Percentiles rank a stretch among this genome's conserved stretches.
These are phyloP conservation scores for Choloepus didactylus DNA, from an alignment of 2,797 vertebrate species.

Conservation along the genomic window DNA sequence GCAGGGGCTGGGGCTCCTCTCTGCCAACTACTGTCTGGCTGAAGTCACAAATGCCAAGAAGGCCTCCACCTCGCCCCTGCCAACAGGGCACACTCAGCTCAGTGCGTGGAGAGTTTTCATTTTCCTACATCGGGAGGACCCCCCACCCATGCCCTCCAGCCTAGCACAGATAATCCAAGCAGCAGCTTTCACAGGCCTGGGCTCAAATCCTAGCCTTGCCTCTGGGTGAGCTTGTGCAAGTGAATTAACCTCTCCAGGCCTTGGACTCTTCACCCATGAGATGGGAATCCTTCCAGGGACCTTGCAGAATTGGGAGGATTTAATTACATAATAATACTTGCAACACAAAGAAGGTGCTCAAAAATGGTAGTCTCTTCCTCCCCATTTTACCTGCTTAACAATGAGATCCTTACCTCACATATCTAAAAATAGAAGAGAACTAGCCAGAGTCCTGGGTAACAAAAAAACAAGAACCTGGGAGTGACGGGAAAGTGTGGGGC, in stretches of 20 bases:
- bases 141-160: background rate
- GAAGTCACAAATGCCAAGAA: background rate
- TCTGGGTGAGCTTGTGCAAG: background rate
- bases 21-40: background rate
- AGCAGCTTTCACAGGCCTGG: background rate
- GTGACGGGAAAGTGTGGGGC: background rate
- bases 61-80: accelerated
- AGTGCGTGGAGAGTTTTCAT: background rate
- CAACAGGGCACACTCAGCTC: accelerated
- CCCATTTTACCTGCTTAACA: background rate
- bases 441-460: background rate
- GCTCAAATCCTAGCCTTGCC: background rate
- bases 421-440: background rate
- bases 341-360: background rate
- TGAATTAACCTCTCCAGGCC: background rate
- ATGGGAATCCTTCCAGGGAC: background rate
- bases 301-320: background rate
- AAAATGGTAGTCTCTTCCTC: background rate
- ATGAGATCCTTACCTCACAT: background rate
- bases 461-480: background rate
- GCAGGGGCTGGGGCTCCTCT: background rate
- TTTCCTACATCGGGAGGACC: background rate
- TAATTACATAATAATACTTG: background rate
- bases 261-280: background rate
- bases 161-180: background rate